Evolutionary conservation across 2,888 invertebrate genomes (phyloP), one percentile per base, ranked within the genome.

Genomic region (Sesia apiformis): DNA sequence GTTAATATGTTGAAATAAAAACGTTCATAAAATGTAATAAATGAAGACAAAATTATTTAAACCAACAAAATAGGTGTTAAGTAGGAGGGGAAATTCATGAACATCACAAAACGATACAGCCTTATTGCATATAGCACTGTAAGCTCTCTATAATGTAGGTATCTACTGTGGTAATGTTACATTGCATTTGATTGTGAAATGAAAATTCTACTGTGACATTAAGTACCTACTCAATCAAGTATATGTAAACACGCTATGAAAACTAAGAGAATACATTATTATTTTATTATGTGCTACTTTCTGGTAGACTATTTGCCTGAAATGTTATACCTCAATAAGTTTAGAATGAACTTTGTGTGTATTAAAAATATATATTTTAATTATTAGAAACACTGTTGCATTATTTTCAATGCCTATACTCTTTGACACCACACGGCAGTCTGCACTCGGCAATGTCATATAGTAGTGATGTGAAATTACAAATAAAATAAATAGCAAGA

Each of bases 321-420:
- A 73, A 79, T 78, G 78, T 80, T 81, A 78, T 88, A 88, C 87
- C 87, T 87, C 87, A 88, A 80, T 85, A 85, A 80, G 80, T 84
- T 84, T 82, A 84, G 76, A 80, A 78, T 78, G 76, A 81, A 79
- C 84, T 81, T 76, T 81, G 83, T 79, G 81, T 84, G 79, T 85
- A 78, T 84, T 83, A 78, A 79, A 78, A 79, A 84, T 82, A 85
- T 70, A 67, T 83, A 81, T 78, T 81, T 77, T 74, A 74, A 81
- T 81, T 80, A 78, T 76, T 79, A 78, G 78, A 52, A 52, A 52
- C 4, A 39, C 40, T 40, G 52, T 40, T 38, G 7, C 38, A n/a
- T 46, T 8, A 46, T 46, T 46, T 46, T 23, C 23, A 23, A 23
- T 23, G 1, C 23, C 23, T 23, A 23, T 23, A 23, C 23, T 23